Evolutionary conservation across 2,113 vertebrate species (phyloP).

Genomic region (Brachypteracias leptosomus): DNA sequence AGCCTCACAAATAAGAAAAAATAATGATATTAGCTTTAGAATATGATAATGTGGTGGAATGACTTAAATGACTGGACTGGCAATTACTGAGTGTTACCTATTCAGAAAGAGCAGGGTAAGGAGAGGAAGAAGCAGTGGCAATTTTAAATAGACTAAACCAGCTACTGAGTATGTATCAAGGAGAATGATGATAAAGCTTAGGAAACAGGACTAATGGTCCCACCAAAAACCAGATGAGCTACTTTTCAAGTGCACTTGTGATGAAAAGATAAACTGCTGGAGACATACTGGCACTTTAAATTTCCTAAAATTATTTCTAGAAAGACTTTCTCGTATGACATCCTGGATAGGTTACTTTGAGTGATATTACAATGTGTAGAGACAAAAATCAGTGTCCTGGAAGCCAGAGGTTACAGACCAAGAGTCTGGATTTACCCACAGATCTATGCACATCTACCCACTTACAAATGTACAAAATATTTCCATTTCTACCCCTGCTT

Average conservation of each 20-base stretch:
- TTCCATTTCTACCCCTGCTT: neutral
- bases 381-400: neutral
- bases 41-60: neutral
- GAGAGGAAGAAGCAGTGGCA: neutral
- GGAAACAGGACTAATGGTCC: neutral
- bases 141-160: neutral
- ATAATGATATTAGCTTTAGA: neutral
- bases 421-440: neutral
- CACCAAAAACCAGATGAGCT: neutral
- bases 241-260: neutral
- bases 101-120: neutral
- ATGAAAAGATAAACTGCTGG: neutral
- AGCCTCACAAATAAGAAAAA: neutral
- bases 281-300: neutral
- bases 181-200: neutral
- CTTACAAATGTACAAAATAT: neutral
- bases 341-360: neutral
- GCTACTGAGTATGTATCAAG: rapidly evolving
- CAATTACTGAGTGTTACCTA: neutral
- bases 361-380: neutral
- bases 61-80: neutral
- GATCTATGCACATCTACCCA: neutral
- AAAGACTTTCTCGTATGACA: neutral
- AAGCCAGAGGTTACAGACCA: neutral
- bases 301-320: neutral